Evolutionary conservation across 1,140 invertebrate genomes (phyloP).

Genomic region (Sarcophaga bullata): DNA sequence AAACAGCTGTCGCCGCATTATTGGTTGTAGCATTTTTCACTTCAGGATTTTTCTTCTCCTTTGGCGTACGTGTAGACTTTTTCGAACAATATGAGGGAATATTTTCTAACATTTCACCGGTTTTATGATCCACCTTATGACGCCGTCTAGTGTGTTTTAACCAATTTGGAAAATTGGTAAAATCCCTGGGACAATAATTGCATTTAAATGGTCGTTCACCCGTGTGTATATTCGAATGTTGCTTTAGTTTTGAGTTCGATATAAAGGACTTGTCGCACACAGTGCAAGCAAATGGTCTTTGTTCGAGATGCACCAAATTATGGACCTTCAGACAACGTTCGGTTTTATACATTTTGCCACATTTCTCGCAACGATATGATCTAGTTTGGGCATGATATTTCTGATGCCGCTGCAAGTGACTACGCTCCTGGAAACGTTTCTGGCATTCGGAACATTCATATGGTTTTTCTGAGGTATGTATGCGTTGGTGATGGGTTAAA

Average conservation of each 20-base stretch:
- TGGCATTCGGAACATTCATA: constrained; percentile 73
- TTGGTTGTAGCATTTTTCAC: constrained; percentile 42
- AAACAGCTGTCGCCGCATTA: background rate
- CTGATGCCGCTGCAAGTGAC: constrained; percentile 67
- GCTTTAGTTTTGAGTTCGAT: constrained; percentile 68
- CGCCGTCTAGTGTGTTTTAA: constrained; percentile 69
- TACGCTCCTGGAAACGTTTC: constrained; percentile 68
- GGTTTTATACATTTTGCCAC: constrained; percentile 68
- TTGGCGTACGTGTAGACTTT: constrained; percentile 59
- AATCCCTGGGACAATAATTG: constrained; percentile 69
- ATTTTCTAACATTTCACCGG: constrained; percentile 65
- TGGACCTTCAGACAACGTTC: constrained; percentile 69
- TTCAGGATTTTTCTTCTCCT: constrained; percentile 53
- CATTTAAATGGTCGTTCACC: constrained; percentile 69
- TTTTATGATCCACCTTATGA: constrained; percentile 70
- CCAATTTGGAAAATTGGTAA: constrained; percentile 71
- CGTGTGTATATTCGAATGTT: constrained; percentile 70
- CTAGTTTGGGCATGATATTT: constrained; percentile 67
- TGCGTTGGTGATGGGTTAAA: constrained; percentile 68
- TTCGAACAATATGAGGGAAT: constrained; percentile 65
- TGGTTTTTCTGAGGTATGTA: constrained; percentile 71
- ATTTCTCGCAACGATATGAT: constrained; percentile 67
- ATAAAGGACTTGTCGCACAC: constrained; percentile 69
- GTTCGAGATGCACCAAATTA: constrained; percentile 66
- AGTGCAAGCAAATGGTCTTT: constrained; percentile 66